phyloP scores from a whole-genome alignment of 2,113 vertebrate species.

The Limanda limanda region DNA sequence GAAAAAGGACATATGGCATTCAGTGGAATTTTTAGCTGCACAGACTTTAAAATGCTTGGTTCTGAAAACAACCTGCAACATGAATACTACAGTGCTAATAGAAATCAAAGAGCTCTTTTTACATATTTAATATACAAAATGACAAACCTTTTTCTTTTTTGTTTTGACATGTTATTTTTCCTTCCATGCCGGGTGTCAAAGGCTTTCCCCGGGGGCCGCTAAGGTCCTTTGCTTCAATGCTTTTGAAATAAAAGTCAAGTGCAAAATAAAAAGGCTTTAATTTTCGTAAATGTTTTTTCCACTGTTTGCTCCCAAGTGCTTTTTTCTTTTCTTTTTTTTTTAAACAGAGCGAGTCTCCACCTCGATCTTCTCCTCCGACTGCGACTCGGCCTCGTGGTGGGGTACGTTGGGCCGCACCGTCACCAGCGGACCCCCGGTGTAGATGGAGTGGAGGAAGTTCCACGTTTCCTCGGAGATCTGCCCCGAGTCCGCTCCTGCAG shows the following conservation, averaged over 20 bases:
- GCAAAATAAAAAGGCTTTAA: slow-evolving; percentile 81
- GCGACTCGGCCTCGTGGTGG: slow-evolving; percentile 86
- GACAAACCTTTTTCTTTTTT: slow-evolving; percentile 40
- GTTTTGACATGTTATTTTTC: slow-evolving; percentile 51
- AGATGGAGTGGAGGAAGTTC: slow-evolving; percentile 96
- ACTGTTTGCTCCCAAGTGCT: slow-evolving; percentile 14
- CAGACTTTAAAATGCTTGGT: slow-evolving; percentile 70
- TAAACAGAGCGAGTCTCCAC: slow-evolving; percentile 94
- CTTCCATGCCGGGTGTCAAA: slow-evolving; percentile 54
- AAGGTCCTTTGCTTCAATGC: slow-evolving; percentile 70
- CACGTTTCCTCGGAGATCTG: slow-evolving; percentile 99
- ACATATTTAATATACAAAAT: slow-evolving; percentile 79
- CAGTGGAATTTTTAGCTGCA: slow-evolving; percentile 75
- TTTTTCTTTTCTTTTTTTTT: slow-evolving; percentile 31
- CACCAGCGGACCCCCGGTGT: slow-evolving; percentile 94
- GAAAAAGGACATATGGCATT: slow-evolving; percentile 68
- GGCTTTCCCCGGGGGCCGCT: slow-evolving; percentile 55
- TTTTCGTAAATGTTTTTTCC: slow-evolving; percentile 32
- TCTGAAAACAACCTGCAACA: slow-evolving; percentile 66
- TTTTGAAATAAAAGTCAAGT: slow-evolving; percentile 82
- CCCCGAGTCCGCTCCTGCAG: slow-evolving; percentile 94
- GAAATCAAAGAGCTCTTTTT: slow-evolving; percentile 72
- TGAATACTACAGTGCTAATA: slow-evolving; percentile 74
- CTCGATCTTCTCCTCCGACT: slow-evolving; percentile 96
- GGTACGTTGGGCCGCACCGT: slow-evolving; percentile 89